These are phyloP conservation scores for Hydrochoerus hydrochaeris DNA, from an alignment of 2,113 vertebrate genomes.

Conservation along the genomic window DNA sequence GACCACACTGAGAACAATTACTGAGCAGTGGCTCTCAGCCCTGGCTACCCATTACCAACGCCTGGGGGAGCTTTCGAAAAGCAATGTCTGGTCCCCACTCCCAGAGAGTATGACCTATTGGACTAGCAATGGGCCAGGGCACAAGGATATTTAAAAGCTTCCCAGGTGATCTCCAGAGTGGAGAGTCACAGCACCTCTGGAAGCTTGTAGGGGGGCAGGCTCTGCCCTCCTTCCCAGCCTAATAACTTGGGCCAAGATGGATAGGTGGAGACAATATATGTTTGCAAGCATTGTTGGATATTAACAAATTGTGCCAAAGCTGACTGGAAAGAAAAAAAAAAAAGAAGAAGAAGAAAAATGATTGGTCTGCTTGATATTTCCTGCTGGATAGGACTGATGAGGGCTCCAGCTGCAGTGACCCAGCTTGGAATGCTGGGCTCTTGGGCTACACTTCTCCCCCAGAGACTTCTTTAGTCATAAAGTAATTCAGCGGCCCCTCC, in stretches of 20 bases:
- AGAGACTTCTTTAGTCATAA: conserved; percentile 42
- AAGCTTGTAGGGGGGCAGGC: background rate
- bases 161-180: background rate
- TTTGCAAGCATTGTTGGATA: background rate
- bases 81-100: background rate
- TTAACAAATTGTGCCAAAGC: conserved; percentile 10
- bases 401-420: background rate
- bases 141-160: background rate
- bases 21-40: background rate
- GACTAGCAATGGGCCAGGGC: background rate
- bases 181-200: background rate
- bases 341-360: background rate
- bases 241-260: background rate
- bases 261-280: background rate
- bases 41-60: background rate
- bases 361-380: background rate
- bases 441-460: background rate
- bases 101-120: background rate
- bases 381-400: background rate
- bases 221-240: background rate
- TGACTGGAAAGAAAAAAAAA: background rate
- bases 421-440: conserved; percentile 10
- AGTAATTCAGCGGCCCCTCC: background rate
- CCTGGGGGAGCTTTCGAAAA: background rate
- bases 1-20: background rate